Percentiles rank a stretch among this genome's conserved stretches.
Evolutionary conservation across 2,113 vertebrate genomes (phyloP).

Genomic region (Scolopax mira): DNA sequence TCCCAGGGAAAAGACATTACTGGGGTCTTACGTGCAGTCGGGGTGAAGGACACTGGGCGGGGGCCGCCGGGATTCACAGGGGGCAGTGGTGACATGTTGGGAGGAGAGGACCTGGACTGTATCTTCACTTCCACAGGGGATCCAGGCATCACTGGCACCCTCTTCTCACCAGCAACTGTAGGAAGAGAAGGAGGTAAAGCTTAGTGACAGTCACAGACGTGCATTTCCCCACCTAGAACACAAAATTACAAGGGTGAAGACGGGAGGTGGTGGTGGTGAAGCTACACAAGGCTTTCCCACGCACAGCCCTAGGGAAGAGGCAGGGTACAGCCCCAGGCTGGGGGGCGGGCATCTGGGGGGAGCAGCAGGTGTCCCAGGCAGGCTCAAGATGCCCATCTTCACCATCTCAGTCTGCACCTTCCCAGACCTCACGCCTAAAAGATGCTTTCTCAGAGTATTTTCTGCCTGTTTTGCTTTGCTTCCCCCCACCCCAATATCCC

Average conservation of each 20-base stretch:
- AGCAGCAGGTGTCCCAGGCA: not conserved
- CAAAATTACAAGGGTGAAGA: not conserved
- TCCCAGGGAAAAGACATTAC: not conserved
- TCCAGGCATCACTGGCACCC: slow-evolving; percentile 95
- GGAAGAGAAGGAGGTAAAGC: not conserved
- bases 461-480: not conserved
- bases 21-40: slow-evolving; percentile 84
- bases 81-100: slow-evolving; percentile 93
- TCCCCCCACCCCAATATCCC: not conserved
- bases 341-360: not conserved
- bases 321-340: rapidly evolving
- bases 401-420: rapidly evolving
- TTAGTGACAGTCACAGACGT: not conserved
- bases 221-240: not conserved
- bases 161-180: slow-evolving; percentile 93
- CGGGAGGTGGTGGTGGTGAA: no score
- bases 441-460: not conserved
- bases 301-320: rapidly evolving
- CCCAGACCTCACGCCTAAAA: not conserved
- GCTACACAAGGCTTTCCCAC: not conserved
- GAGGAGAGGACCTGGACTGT: slow-evolving; percentile 92
- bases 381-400: not conserved
- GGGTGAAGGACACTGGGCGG: slow-evolving; percentile 91
- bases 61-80: slow-evolving; percentile 91
- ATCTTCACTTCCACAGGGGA: slow-evolving; percentile 98